Conservation (phyloP, 2,888 invertebrate genomes). For the Vesta saturnalis region DNA sequence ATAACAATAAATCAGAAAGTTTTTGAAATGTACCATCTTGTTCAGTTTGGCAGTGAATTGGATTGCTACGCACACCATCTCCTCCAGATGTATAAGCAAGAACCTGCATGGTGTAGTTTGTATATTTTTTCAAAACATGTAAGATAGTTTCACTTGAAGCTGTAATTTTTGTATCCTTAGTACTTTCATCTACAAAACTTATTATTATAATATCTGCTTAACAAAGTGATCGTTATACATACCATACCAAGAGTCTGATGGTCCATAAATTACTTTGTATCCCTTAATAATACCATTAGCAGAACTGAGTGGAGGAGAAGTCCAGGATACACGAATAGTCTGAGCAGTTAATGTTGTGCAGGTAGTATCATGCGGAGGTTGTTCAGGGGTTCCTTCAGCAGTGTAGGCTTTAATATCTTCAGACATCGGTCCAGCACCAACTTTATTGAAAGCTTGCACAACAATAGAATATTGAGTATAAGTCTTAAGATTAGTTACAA, state of each 20-base stretch:
- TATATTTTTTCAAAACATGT: slow-evolving; percentile 93
- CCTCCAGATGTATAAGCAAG: slow-evolving; percentile 95
- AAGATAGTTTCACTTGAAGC: slow-evolving; percentile 92
- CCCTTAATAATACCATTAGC: slow-evolving; percentile 96
- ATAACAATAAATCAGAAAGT: too few species aligned
- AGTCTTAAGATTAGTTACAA: slow-evolving; percentile 68
- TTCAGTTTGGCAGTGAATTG: slow-evolving; percentile 93
- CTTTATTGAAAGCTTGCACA: slow-evolving; percentile 94
- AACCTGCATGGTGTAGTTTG: slow-evolving; percentile 97
- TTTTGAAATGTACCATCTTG: slow-evolving; percentile 82
- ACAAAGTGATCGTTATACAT: slow-evolving; percentile 61
- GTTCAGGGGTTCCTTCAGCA: slow-evolving; percentile 93
- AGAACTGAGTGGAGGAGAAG: slow-evolving; percentile 89
- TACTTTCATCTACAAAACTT: slow-evolving; percentile 79
- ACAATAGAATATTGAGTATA: slow-evolving; percentile 97
- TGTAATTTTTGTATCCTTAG: slow-evolving; percentile 90
- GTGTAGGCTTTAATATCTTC: slow-evolving; percentile 91
- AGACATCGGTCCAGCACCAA: slow-evolving; percentile 91
- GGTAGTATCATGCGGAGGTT: slow-evolving; percentile 90
- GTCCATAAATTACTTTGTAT: slow-evolving; percentile 93
- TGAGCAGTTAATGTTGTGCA: slow-evolving; percentile 94
- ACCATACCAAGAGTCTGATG: slow-evolving; percentile 93
- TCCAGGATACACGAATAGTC: slow-evolving; percentile 94
- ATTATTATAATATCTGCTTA: neutral
- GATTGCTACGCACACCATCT: slow-evolving; percentile 88